Conservation (phyloP, 2,113 vertebrate species). For the Phrynosoma blainvillii region DNA sequence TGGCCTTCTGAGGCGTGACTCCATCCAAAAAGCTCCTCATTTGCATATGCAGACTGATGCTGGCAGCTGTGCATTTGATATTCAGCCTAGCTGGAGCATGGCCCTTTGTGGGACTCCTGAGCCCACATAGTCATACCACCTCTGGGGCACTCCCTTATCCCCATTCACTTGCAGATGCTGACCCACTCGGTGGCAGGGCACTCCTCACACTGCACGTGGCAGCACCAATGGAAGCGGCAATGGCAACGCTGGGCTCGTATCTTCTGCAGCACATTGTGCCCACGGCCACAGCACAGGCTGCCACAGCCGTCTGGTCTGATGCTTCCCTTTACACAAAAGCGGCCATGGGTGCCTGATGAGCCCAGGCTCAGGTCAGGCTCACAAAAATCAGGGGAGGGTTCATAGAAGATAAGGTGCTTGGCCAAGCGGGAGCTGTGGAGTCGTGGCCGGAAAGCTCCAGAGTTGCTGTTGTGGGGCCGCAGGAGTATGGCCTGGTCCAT, state of each 20-base stretch:
- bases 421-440: slow-evolving; percentile 11
- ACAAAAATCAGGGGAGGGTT: slow-evolving; percentile 27
- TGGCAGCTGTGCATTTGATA: not conserved
- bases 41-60: not conserved
- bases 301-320: not conserved
- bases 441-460: slow-evolving; percentile 21
- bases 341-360: slow-evolving; percentile 23
- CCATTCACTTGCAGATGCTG: slow-evolving; percentile 28
- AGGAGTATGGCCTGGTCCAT: slow-evolving; percentile 67
- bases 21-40: not conserved
- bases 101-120: not conserved
- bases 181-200: slow-evolving; percentile 24
- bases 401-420: slow-evolving; percentile 17
- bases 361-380: slow-evolving; percentile 23
- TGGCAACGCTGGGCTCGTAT: slow-evolving; percentile 14
- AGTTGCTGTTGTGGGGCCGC: slow-evolving; percentile 34
- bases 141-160: not conserved
- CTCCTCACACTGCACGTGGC: slow-evolving; percentile 32
- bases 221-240: slow-evolving; percentile 39
- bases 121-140: not conserved
- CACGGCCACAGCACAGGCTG: slow-evolving; percentile 37
- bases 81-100: not conserved
- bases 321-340: slow-evolving; percentile 15
- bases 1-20: not conserved
- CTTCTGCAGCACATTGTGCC: slow-evolving; percentile 31